These are phyloP conservation scores for Sphenopsis melanotis DNA, from an alignment of 2,797 vertebrate species.

Conservation along the genomic window DNA sequence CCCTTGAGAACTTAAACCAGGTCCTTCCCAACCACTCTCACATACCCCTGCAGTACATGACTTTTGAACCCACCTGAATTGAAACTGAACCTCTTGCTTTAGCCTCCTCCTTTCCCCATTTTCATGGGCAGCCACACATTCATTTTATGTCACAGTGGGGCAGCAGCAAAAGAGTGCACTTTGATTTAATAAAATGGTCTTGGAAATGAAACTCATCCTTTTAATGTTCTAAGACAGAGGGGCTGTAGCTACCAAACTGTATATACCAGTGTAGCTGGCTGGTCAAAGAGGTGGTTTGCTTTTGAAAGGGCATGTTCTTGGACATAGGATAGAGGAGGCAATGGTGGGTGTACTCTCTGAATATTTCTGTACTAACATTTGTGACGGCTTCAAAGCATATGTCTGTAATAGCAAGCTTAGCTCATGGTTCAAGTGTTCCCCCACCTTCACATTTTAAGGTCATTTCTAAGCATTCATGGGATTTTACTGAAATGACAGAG, in stretches of 20 bases:
- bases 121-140: neutral
- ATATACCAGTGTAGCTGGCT: neutral
- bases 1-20: neutral
- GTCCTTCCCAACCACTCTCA: neutral
- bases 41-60: fast-evolving
- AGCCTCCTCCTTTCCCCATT: neutral
- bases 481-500: neutral
- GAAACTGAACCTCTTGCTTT: neutral
- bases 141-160: neutral
- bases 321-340: neutral
- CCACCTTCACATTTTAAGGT: neutral
- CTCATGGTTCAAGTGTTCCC: neutral
- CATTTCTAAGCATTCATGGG: neutral
- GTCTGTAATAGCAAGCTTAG: neutral
- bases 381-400: neutral
- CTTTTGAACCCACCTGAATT: neutral
- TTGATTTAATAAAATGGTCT: neutral
- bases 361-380: neutral
- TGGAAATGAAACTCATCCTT: neutral
- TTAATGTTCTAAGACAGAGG: neutral
- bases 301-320: neutral
- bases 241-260: neutral
- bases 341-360: neutral
- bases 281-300: neutral
- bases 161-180: neutral